Base-by-base conservation (phyloP, 2,888 invertebrate species). In the Clitarchus hookeri region DNA sequence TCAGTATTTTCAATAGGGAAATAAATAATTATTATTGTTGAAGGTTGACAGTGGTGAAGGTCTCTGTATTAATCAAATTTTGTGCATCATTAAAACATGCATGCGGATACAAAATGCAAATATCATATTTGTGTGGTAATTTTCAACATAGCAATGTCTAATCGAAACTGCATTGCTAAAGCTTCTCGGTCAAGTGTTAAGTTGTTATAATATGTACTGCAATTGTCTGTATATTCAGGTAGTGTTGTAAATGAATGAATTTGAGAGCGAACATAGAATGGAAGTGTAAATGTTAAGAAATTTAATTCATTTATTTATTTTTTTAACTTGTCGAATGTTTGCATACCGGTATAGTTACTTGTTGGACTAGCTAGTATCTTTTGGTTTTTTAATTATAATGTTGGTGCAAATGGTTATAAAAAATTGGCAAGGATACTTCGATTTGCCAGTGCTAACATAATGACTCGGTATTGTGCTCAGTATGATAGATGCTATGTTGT, bases 1-100 rank as follows among this genome's bases (percentile, higher is more conserved):
- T 65, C 65, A 65, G 65, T 65, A 65, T 65, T 65, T 65, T 65
- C 65, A 65, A 65, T 65, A 65, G 65, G 65, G 36, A 36, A 36
- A 36, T n/a, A 65, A 65, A 23, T 65, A 65, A 65, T 65, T 65
- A 65, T 65, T 65, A 19, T 65, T 65, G n/a, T 65, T 53, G 53
- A 19, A 53, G 19, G 53, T 16, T 53, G 65, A 65, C 65, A 48
- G 11, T 65, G 65, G 65, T 65, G 65, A 65, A 65, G 65, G 65
- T 19, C 19, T 65, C 65, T 23, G n/a, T 65, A 65, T 9, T 65
- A 11, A 65, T 65, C n/a, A n/a, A 23, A 11, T 65, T 16, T n/a
- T n/a, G 16, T 65, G 65, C 65, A 23, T 65, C 65, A 23, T 65
- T 65, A 65, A 65, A 65, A 65, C n/a, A 65, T 23, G n/a, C 65